Evolutionary conservation across 2,797 vertebrate species (phyloP).

Genomic region (Microctenopoma lineatum): DNA sequence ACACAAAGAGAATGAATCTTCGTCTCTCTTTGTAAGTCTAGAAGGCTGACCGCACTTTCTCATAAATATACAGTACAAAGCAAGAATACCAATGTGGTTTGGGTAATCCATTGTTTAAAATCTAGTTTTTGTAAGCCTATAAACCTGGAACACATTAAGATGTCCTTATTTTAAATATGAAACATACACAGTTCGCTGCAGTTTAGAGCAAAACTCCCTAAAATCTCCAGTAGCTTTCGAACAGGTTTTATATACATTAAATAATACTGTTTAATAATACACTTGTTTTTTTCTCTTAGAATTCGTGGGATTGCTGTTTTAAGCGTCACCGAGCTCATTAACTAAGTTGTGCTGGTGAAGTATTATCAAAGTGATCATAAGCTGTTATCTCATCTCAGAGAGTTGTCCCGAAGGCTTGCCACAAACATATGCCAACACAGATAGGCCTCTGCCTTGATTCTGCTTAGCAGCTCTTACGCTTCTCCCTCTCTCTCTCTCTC

Average conservation of each 20-base stretch:
- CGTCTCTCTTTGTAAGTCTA: slow-evolving; percentile 22
- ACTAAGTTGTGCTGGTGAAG: too few species aligned
- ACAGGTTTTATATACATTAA: not conserved
- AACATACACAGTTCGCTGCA: not conserved
- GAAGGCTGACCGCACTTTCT: slow-evolving; percentile 42
- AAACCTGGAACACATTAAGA: slow-evolving; percentile 33
- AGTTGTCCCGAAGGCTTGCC: slow-evolving; percentile 68
- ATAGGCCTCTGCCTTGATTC: slow-evolving; percentile 36
- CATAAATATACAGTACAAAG: slow-evolving; percentile 40
- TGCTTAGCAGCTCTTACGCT: not conserved
- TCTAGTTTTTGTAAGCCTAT: slow-evolving; percentile 30
- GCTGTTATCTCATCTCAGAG: slow-evolving; percentile 73
- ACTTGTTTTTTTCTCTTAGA: too few species aligned
- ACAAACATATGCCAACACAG: slow-evolving; percentile 59
- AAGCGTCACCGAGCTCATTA: too few species aligned
- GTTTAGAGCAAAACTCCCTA: not conserved
- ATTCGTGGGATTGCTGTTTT: too few species aligned
- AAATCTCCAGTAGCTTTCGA: not conserved
- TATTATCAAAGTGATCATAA: too few species aligned
- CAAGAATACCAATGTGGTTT: slow-evolving; percentile 43
- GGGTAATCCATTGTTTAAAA: slow-evolving; percentile 46
- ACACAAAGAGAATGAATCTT: slow-evolving; percentile 28
- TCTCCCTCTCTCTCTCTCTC: not conserved
- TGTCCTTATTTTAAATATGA: not conserved
- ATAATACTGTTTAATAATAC: too few species aligned